phyloP scores from a whole-genome alignment of 35 echinoderm and acorn worm species.

The Apostichopus parvimensis region DNA sequence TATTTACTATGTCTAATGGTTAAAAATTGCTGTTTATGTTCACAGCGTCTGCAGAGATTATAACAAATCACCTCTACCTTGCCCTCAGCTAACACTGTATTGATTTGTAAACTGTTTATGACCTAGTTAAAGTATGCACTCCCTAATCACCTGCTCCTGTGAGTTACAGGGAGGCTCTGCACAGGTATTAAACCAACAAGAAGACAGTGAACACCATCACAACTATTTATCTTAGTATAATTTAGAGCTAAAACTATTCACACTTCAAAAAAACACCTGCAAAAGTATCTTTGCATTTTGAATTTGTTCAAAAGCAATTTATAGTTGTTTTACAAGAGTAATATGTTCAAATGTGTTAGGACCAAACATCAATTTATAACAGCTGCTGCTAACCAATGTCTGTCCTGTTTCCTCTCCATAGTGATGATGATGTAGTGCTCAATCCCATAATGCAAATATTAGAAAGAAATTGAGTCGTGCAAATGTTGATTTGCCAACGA shows the following conservation, averaged over 20 bases:
- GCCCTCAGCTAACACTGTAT: too few species aligned
- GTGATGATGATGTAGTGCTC: too few species aligned
- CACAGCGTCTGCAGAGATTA: too few species aligned
- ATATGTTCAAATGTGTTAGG: neutral
- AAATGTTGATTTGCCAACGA: too few species aligned
- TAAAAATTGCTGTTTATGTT: too few species aligned
- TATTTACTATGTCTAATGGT: too few species aligned
- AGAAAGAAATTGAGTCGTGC: too few species aligned
- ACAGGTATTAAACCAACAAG: neutral
- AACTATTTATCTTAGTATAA: neutral
- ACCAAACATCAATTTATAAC: neutral
- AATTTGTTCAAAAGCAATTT: neutral
- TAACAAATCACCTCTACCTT: too few species aligned
- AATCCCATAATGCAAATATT: too few species aligned
- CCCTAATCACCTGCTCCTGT: neutral
- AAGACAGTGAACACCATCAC: neutral
- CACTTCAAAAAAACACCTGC: neutral
- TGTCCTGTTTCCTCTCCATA: too few species aligned
- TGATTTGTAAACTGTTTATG: neutral
- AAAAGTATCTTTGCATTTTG: neutral
- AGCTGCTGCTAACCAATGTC: neutral
- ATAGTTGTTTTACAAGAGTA: neutral
- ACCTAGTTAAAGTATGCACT: neutral
- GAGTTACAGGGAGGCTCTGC: neutral
- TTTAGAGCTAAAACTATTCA: neutral